Percentiles rank a stretch among this genome's conserved stretches.
Conservation (phyloP, 2,888 invertebrate species). For the Bimastos eiseni region DNA sequence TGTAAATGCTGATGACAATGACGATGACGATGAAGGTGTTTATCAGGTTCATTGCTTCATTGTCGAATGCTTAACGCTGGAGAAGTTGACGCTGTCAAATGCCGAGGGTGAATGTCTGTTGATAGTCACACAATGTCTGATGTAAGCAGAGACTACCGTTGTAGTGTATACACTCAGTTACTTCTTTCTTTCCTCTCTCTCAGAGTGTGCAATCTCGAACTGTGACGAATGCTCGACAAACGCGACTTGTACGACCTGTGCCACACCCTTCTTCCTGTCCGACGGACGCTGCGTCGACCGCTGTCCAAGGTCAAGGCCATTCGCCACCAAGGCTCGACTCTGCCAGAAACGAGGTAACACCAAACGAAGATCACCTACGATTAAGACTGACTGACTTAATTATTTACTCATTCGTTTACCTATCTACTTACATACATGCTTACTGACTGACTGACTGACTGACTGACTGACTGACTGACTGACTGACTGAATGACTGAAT, state of each 20-base stretch:
- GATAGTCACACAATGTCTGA: background rate
- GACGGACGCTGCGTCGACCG: background rate
- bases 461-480: background rate
- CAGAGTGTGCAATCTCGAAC: background rate
- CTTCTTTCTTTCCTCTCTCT: too few relatives aligned
- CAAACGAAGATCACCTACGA: background rate
- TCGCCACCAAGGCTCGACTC: background rate
- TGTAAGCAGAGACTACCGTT: background rate
- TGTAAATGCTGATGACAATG: slow-evolving; percentile 25
- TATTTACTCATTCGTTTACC: background rate
- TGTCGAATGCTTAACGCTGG: too few relatives aligned
- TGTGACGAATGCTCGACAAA: slow-evolving; percentile 4
- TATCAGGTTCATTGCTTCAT: too few relatives aligned
- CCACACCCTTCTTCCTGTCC: background rate
- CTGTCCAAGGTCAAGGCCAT: background rate
- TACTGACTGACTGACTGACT: background rate
- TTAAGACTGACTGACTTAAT: background rate
- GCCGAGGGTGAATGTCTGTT: background rate
- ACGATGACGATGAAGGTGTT: background rate
- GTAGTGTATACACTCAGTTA: background rate
- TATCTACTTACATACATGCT: too few relatives aligned
- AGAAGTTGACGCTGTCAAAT: too few relatives aligned
- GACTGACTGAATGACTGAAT: background rate
- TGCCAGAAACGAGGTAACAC: background rate
- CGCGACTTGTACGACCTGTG: background rate